Evolutionary conservation across 2,797 vertebrate species (phyloP), one percentile per base, ranked within the genome.

Genomic region (Hyperoplus lanceolatus): DNA sequence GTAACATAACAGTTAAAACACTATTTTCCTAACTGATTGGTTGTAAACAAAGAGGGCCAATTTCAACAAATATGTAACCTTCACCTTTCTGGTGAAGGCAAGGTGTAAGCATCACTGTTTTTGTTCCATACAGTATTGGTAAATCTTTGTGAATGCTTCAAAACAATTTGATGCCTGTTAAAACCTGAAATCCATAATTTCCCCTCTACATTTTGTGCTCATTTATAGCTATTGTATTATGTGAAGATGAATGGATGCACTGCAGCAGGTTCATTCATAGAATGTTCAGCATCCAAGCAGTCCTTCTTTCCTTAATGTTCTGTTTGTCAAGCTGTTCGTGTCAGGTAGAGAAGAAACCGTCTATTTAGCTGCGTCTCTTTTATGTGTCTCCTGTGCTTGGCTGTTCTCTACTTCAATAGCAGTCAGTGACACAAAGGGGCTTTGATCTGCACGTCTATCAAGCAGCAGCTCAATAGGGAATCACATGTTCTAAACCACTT

Each of bases 381-480:
- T 89, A 93, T 92, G 83, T 88, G 68, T 86, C 75, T 84, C 66
- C 77, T 55, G 66, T 53, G 81, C 60, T 77, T 77, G 45, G 65
- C 79, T 83, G 86, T 79, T 84, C 73, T 87, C 84, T 78, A 88
- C 91, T 90, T 93, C 93, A 92, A 91, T 90, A 59, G 83, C 74
- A 70, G 75, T 83, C 73, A 89, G 62, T 87, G 79, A 76, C 75
- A 94, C 88, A 93, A 92, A 90, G 90, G 89, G 66, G 61, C 95
- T 96, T 96, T 96, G 94, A 96, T 96, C 87, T 90, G 77, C 81
- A 88, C 29, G 82, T 82, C 88, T 74, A 79, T 82, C 77, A 88
- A 78, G 81, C 78, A 90, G 86, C 85, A 87, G 84, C 87, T 92
- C 87, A 87, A 81, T 90, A 81, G 70, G 83, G 80, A 91, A 93